Evolutionary conservation across 1,140 invertebrate genomes (phyloP).

Genomic region (Brachionus asplanchnoidis): DNA sequence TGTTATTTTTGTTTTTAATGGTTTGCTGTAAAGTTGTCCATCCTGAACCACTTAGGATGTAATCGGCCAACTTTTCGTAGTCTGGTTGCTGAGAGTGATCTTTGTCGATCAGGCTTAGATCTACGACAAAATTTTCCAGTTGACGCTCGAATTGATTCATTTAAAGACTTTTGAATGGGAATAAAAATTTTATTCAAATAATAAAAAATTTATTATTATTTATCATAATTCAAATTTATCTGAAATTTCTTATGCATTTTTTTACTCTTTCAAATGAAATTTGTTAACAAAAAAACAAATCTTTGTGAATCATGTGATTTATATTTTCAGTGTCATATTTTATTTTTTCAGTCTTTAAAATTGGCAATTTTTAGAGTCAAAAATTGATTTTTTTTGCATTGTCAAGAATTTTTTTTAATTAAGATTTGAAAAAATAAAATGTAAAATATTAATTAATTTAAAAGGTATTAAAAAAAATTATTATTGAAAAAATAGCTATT

Average conservation of each 20-base stretch:
- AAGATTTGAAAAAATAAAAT: no score
- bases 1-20: background rate
- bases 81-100: background rate
- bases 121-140: constrained; percentile 19
- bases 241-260: background rate
- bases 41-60: background rate
- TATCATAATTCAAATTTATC: constrained; percentile 21
- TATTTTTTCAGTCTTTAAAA: no score
- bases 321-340: no score
- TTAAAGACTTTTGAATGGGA: background rate
- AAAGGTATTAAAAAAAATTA: no score
- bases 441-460: no score
- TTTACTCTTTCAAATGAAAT: background rate
- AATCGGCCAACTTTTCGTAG: constrained; percentile 6
- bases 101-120: background rate
- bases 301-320: background rate
- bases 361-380: no score
- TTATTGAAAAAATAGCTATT: no score
- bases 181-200: background rate
- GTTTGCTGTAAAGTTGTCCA: background rate
- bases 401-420: no score
- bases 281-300: background rate
- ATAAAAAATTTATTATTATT: background rate
- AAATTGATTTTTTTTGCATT: no score
- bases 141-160: constrained; percentile 4